Evolutionary conservation across 2,888 invertebrate genomes (phyloP).

Genomic region (Plagodis pulveraria): DNA sequence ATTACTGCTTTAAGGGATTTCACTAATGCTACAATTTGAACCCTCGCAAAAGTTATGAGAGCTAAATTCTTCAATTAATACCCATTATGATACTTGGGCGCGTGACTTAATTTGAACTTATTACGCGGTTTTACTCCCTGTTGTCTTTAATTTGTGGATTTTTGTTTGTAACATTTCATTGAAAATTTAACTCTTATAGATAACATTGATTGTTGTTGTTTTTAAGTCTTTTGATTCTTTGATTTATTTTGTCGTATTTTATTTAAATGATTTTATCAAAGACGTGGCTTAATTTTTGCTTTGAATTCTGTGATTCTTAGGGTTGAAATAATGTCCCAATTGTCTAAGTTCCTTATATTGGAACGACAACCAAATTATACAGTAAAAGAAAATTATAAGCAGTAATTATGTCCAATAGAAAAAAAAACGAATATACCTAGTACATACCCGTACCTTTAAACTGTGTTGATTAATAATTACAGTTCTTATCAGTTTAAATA

Average conservation of each 20-base stretch:
- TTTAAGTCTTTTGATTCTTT: too few relatives aligned
- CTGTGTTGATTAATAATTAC: too few relatives aligned
- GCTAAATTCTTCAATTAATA: constrained; percentile 43
- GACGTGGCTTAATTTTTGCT: not conserved
- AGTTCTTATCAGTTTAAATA: too few relatives aligned
- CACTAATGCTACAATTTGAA: constrained; percentile 59
- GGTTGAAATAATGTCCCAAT: not conserved
- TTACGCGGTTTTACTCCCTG: constrained; percentile 20
- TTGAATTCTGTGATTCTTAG: not conserved
- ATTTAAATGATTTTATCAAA: not conserved
- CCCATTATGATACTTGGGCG: constrained; percentile 33
- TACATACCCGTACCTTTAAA: too few relatives aligned
- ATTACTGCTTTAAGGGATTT: constrained; percentile 67
- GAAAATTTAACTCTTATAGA: too few relatives aligned
- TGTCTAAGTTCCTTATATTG: too few relatives aligned
- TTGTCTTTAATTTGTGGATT: constrained; percentile 19
- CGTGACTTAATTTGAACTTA: constrained; percentile 36
- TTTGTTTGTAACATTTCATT: constrained; percentile 1
- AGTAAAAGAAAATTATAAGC: too few relatives aligned
- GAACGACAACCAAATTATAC: too few relatives aligned
- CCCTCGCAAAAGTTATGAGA: constrained; percentile 42
- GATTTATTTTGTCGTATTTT: too few relatives aligned
- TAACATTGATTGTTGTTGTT: too few relatives aligned
- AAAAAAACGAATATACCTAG: too few relatives aligned
- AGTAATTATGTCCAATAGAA: too few relatives aligned